Percentiles rank a stretch among this genome's conserved stretches.
These are phyloP conservation scores for Galbula dea DNA, from an alignment of 2,113 vertebrate species.

Conservation along the genomic window DNA sequence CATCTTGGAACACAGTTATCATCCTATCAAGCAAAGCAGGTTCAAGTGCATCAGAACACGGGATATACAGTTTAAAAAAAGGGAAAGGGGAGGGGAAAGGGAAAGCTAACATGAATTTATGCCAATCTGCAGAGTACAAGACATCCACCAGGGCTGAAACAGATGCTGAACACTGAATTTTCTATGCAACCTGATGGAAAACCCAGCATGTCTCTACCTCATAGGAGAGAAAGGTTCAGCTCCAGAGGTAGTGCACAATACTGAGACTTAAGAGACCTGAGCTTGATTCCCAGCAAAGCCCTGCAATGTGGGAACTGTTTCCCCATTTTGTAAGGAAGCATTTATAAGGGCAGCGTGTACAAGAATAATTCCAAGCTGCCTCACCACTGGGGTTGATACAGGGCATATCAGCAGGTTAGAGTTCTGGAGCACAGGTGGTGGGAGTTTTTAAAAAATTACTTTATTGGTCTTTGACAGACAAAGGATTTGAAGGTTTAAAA, in stretches of 20 bases:
- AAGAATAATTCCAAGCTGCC: not conserved
- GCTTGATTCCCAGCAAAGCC: not conserved
- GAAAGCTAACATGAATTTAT: not conserved
- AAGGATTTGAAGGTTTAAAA: not conserved
- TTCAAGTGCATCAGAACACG: not conserved
- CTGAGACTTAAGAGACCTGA: not conserved
- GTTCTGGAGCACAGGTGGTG: not conserved
- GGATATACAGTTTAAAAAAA: not conserved
- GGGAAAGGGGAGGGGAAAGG: too few species aligned
- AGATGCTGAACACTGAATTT: not conserved
- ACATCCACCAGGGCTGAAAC: not conserved
- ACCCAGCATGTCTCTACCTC: not conserved
- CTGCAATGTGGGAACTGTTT: not conserved
- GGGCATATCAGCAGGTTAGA: not conserved
- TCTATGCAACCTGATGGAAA: not conserved
- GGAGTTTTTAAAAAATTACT: not conserved
- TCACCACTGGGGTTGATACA: not conserved
- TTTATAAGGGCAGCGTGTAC: not conserved
- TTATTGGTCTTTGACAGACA: not conserved
- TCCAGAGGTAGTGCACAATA: not conserved
- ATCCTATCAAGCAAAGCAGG: not conserved
- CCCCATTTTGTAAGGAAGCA: not conserved
- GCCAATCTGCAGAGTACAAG: not conserved
- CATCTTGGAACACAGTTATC: not conserved
- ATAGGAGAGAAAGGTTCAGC: not conserved